phyloP scores from a whole-genome alignment of 1,140 invertebrate species.

The Calephelis nemesis region DNA sequence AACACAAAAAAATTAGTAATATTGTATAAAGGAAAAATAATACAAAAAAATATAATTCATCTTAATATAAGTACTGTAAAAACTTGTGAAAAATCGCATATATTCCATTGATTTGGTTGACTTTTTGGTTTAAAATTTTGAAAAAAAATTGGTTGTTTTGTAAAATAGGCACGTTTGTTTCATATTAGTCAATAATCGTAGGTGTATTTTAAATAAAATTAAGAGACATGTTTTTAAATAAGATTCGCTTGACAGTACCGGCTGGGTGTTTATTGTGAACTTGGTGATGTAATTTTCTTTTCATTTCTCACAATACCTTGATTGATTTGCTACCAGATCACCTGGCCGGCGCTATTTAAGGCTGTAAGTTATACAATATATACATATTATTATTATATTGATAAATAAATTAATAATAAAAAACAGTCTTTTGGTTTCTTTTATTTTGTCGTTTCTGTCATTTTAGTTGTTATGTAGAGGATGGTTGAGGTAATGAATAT shows the following conservation, averaged over 20 bases:
- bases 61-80: slow-evolving; percentile 54
- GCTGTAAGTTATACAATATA: slow-evolving; percentile 76
- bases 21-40: slow-evolving; percentile 71
- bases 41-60: slow-evolving; percentile 61
- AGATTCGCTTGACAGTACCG: slow-evolving; percentile 44
- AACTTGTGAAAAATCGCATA: slow-evolving; percentile 19
- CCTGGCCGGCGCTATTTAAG: slow-evolving; percentile 34
- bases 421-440: slow-evolving; percentile 42
- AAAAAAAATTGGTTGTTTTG: slow-evolving; percentile 51
- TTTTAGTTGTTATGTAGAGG: no score
- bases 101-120: slow-evolving; percentile 41
- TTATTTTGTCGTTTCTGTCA: neutral
- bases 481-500: no score
- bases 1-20: slow-evolving; percentile 44
- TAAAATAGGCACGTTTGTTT: slow-evolving; percentile 49
- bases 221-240: slow-evolving; percentile 46
- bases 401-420: slow-evolving; percentile 78
- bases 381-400: slow-evolving; percentile 77
- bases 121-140: slow-evolving; percentile 32
- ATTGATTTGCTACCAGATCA: slow-evolving; percentile 5
- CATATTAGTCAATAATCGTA: slow-evolving; percentile 45
- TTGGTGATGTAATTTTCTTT: slow-evolving; percentile 46
- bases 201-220: slow-evolving; percentile 47
- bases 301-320: slow-evolving; percentile 22
- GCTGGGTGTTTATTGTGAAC: slow-evolving; percentile 25